Evolutionary conservation across 2,113 vertebrate species (phyloP).

Genomic region (Dasyprocta punctata): DNA sequence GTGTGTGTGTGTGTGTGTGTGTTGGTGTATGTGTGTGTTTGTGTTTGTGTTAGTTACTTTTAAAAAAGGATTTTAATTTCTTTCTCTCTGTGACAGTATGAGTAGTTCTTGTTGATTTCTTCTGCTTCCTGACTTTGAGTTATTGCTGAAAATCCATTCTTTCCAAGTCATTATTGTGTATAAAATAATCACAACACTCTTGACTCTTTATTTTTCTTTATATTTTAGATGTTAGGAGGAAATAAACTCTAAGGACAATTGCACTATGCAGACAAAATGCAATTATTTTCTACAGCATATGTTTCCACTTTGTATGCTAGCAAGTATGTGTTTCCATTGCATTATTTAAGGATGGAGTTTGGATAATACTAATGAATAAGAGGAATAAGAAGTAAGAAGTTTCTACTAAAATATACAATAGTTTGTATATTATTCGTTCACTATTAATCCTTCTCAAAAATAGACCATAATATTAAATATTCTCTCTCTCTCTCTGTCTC

Average conservation of each 20-base stretch:
- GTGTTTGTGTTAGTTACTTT: neutral
- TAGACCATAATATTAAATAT: neutral
- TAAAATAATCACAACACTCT: slow-evolving; percentile 32
- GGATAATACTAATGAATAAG: slow-evolving; percentile 42
- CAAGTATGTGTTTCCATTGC: slow-evolving; percentile 62
- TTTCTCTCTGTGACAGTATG: neutral
- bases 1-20: neutral
- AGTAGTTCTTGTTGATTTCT: neutral
- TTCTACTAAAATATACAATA: neutral
- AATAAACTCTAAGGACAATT: slow-evolving; percentile 62
- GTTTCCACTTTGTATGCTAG: slow-evolving; percentile 46
- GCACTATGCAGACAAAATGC: slow-evolving; percentile 62
- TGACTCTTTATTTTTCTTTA: slow-evolving; percentile 67
- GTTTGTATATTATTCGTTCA: neutral
- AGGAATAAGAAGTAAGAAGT: neutral
- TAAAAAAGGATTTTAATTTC: neutral
- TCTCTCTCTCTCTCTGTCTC: neutral
- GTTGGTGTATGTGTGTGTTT: neutral
- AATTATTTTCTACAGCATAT: neutral
- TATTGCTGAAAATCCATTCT: slow-evolving; percentile 43
- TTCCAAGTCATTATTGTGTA: neutral
- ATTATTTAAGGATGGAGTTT: slow-evolving; percentile 54
- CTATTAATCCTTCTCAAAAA: neutral
- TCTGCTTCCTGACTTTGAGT: slow-evolving; percentile 48
- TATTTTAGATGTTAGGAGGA: slow-evolving; percentile 55